Evolutionary conservation across 1,140 invertebrate species (phyloP).

Genomic region (Ceratitis capitata): DNA sequence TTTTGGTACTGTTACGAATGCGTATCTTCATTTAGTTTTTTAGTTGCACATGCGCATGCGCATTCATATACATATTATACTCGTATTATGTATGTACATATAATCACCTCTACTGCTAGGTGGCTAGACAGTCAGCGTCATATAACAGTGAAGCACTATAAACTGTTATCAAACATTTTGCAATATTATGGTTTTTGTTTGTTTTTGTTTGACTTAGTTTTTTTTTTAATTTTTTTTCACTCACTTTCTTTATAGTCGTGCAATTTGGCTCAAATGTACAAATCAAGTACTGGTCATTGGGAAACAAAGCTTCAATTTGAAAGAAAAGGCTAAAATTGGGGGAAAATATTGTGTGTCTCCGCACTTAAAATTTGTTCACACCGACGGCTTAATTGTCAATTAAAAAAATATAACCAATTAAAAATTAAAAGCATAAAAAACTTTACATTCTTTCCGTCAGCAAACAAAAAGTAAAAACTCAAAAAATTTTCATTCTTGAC

Average conservation of each 20-base stretch:
- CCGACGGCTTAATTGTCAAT: too few species aligned
- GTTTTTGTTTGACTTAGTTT: neutral
- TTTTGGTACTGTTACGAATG: neutral
- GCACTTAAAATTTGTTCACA: too few species aligned
- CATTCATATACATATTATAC: too few species aligned
- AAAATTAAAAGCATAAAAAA: too few species aligned
- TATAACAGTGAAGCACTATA: conserved; percentile 6
- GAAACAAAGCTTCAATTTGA: too few species aligned
- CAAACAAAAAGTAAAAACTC: too few species aligned
- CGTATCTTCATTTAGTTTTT: neutral
- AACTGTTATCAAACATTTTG: conserved; percentile 31
- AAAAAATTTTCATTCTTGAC: too few species aligned
- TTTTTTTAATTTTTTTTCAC: neutral
- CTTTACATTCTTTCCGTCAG: too few species aligned
- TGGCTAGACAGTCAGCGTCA: neutral
- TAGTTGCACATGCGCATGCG: conserved; percentile 9
- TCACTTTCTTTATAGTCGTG: conserved; percentile 4
- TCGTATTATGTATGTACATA: too few species aligned
- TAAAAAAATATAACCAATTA: too few species aligned
- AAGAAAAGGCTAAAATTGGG: neutral
- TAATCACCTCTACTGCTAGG: neutral
- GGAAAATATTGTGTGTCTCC: neutral
- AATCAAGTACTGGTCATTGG: neutral
- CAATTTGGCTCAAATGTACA: neutral
- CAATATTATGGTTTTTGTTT: neutral